These are phyloP conservation scores for Hiodon alosoides DNA, from an alignment of 2,113 vertebrate genomes.

Conservation along the genomic window DNA sequence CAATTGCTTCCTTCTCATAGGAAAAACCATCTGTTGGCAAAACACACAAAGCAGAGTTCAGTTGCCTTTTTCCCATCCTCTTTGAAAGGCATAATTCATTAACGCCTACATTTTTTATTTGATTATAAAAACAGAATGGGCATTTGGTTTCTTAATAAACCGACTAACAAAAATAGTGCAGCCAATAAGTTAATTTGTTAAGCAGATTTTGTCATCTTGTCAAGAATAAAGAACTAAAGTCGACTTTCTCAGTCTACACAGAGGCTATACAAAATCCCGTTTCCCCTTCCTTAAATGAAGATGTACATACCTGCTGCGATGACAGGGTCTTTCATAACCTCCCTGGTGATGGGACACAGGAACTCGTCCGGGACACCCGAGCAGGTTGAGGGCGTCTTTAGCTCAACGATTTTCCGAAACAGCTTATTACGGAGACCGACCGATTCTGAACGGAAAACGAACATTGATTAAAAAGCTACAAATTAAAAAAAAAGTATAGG, in stretches of 20 bases:
- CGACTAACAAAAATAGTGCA: no score
- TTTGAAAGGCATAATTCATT: background rate
- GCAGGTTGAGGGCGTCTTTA: slow-evolving; percentile 53
- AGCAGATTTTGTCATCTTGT: no score
- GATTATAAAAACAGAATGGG: no score
- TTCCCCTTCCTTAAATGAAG: background rate
- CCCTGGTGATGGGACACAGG: slow-evolving; percentile 79
- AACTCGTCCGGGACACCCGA: slow-evolving; percentile 75
- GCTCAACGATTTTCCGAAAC: slow-evolving; percentile 69
- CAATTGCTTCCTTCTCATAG: slow-evolving; percentile 85
- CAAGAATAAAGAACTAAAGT: no score
- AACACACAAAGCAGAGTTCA: background rate
- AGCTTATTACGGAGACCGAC: slow-evolving; percentile 71
- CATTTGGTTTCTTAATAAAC: no score
- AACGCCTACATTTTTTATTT: no score
- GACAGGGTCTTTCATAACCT: slow-evolving; percentile 80
- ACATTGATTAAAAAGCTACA: background rate
- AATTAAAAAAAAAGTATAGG: background rate
- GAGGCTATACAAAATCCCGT: no score
- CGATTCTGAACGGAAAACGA: slow-evolving; percentile 61
- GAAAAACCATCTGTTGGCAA: slow-evolving; percentile 85
- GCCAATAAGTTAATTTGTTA: no score
- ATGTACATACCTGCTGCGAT: slow-evolving; percentile 73
- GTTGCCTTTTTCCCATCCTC: background rate
- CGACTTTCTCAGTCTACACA: no score